These are phyloP conservation scores for Buathra laborator DNA, from an alignment of 2,888 invertebrate species.

Conservation along the genomic window DNA sequence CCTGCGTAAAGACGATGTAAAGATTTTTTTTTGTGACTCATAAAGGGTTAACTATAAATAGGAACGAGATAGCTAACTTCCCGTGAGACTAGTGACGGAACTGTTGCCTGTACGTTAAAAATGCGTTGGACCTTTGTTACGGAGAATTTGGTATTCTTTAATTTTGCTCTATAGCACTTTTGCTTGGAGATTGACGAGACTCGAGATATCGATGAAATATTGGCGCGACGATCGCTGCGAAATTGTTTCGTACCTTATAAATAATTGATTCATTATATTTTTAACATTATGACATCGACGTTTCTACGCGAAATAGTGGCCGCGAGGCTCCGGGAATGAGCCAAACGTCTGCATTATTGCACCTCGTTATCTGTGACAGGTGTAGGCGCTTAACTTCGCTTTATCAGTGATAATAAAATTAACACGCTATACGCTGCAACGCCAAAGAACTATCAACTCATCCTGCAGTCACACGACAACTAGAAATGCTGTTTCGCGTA, in stretches of 20 bases:
- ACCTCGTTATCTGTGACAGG: constrained; percentile 68
- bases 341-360: constrained; percentile 30
- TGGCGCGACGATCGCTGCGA: neutral
- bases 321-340: neutral
- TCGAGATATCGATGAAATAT: neutral
- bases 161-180: constrained; percentile 9
- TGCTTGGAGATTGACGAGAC: neutral
- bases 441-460: constrained; percentile 7
- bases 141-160: neutral
- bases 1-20: neutral
- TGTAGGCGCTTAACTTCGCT: constrained; percentile 62
- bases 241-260: neutral
- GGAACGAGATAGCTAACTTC: neutral
- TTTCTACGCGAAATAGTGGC: constrained; percentile 13
- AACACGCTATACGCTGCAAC: constrained; percentile 21
- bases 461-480: neutral
- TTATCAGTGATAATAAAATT: constrained; percentile 66
- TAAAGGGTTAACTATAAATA: neutral
- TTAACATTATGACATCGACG: neutral
- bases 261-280: neutral
- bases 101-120: neutral
- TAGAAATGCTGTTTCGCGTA: neutral
- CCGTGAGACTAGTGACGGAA: neutral
- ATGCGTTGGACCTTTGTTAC: neutral
- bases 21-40: neutral